Conservation (phyloP, 2,797 vertebrate species). For the Diglossa cyanea region DNA sequence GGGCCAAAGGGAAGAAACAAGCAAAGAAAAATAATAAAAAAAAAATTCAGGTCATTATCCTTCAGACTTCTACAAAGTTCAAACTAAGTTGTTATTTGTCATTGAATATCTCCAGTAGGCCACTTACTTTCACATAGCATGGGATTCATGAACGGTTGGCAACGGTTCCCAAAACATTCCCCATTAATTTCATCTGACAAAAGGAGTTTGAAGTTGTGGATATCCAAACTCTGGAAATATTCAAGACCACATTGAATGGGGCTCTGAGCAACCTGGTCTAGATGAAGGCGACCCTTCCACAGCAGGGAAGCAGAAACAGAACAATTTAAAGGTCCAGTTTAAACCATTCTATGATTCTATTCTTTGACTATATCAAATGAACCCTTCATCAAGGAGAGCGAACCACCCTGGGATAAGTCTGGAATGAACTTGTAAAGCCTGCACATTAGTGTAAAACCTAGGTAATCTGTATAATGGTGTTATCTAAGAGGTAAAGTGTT, state of each 20-base stretch:
- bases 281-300: background rate
- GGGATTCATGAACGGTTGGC: background rate
- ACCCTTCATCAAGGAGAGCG: background rate
- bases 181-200: background rate
- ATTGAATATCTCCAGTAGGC: background rate
- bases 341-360: background rate
- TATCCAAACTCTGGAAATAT: background rate
- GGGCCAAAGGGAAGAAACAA: background rate
- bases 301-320: background rate
- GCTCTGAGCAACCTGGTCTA: background rate
- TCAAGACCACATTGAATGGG: background rate
- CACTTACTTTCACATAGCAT: background rate
- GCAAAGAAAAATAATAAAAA: background rate
- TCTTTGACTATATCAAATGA: background rate
- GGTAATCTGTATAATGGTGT: background rate
- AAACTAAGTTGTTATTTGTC: background rate
- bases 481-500: background rate
- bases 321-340: background rate
- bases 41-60: rapidly evolving
- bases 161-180: background rate
- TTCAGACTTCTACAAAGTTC: background rate
- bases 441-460: background rate
- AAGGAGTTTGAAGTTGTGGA: background rate
- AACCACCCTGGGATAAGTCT: background rate
- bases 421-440: background rate